phyloP scores from a whole-genome alignment of 2,797 vertebrate genomes.

The Hippopotamyrus pictus region DNA sequence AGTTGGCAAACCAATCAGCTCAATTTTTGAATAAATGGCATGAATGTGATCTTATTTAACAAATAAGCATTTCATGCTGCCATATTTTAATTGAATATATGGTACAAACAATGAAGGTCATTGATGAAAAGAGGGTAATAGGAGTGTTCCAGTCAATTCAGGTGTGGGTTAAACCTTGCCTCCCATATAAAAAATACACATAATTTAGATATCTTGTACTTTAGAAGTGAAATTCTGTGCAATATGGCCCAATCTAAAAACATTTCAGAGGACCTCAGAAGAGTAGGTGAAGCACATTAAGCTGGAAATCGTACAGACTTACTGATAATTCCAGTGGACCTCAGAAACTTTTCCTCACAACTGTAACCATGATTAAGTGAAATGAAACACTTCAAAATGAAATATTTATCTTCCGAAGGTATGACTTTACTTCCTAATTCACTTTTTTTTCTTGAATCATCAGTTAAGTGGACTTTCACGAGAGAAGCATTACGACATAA shows the following conservation, averaged over 20 bases:
- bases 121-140: not conserved
- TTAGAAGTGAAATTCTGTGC: not conserved
- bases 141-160: not conserved
- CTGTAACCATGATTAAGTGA: not conserved
- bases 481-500: conserved; percentile 1
- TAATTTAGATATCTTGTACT: not conserved
- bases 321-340: not conserved
- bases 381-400: not conserved
- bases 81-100: not conserved
- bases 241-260: not conserved
- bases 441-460: not conserved
- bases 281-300: not conserved
- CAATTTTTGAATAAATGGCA: not conserved
- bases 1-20: not conserved
- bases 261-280: not conserved
- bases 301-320: not conserved
- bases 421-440: not conserved
- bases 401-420: not conserved
- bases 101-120: not conserved
- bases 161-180: not conserved
- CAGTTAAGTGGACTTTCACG: not conserved
- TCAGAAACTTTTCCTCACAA: not conserved
- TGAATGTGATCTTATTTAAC: not conserved
- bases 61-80: not conserved
- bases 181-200: not conserved